Conservation (phyloP, 1,140 invertebrate genomes). For the Drosophila watanabei region DNA sequence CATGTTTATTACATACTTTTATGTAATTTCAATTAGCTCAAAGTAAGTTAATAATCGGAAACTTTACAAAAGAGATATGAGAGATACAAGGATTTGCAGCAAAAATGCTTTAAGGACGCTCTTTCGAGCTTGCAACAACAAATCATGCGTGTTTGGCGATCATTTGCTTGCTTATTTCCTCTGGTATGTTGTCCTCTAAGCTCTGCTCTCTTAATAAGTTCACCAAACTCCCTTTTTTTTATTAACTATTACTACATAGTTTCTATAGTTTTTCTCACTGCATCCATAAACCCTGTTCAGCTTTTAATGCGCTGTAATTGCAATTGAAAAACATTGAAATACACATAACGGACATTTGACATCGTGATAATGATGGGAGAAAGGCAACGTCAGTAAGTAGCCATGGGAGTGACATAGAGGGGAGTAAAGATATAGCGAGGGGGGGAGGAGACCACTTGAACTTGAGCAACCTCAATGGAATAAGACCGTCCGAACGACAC, state of each 20-base stretch:
- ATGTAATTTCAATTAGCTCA: too few species aligned
- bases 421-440: not conserved
- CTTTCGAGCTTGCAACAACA: too few species aligned
- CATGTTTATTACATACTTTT: too few species aligned
- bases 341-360: constrained; percentile 69
- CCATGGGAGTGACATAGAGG: not conserved
- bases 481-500: not conserved
- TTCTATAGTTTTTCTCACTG: not conserved
- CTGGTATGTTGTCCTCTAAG: not conserved
- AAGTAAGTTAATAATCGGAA: too few species aligned
- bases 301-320: constrained; percentile 56
- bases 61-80: too few species aligned
- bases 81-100: too few species aligned
- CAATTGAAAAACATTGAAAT: constrained; percentile 68
- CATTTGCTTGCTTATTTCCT: not conserved
- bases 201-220: not conserved
- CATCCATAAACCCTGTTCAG: not conserved
- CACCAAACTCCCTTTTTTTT: not conserved
- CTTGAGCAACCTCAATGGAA: constrained; percentile 41
- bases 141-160: too few species aligned
- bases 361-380: constrained; percentile 17
- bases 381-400: constrained; percentile 2
- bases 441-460: constrained; percentile 40
- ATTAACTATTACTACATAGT: not conserved
- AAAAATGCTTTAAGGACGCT: too few species aligned